Evolutionary conservation across 2,888 invertebrate genomes (phyloP).

Genomic region (Spilarctia lutea): DNA sequence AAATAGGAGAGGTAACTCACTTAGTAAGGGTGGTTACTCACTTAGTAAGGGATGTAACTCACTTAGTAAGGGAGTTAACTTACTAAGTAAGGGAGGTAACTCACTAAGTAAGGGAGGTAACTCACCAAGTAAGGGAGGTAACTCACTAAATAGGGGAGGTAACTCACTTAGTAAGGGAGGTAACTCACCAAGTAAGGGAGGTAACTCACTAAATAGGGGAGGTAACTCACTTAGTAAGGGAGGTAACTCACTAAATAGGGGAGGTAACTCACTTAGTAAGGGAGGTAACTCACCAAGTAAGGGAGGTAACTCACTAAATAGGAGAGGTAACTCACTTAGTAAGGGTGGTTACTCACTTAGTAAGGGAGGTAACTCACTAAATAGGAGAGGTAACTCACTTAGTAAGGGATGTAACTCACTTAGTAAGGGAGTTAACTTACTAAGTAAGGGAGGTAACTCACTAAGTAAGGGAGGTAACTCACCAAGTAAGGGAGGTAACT

Average conservation of each 20-base stretch:
- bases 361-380: neutral
- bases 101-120: neutral
- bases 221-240: neutral
- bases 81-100: neutral
- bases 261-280: no score
- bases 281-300: neutral
- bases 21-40: neutral
- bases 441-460: neutral
- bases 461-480: no score
- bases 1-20: no score
- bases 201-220: no score
- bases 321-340: neutral
- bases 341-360: neutral
- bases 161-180: neutral
- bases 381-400: neutral
- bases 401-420: no score
- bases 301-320: neutral
- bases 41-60: neutral
- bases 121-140: no score
- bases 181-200: neutral
- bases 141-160: no score
- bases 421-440: neutral
- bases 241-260: neutral
- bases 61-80: no score
- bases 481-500: neutral